Percentiles rank a stretch among this genome's conserved stretches.
phyloP scores from a whole-genome alignment of 2,888 invertebrate species.

The Mycalesis mineus region DNA sequence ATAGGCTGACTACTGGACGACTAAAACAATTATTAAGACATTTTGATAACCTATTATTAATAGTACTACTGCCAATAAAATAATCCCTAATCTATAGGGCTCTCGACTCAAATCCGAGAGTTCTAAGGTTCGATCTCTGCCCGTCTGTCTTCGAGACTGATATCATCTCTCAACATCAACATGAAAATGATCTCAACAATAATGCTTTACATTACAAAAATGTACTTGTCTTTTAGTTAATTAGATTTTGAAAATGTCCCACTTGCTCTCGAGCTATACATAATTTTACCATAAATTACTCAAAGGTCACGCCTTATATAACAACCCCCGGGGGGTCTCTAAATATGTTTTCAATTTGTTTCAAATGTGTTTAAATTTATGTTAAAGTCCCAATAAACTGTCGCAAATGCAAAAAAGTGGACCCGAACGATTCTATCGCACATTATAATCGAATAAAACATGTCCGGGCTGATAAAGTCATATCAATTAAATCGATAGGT shows the following conservation, averaged over 20 bases:
- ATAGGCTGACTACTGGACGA: too few species aligned
- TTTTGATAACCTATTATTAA: too few species aligned
- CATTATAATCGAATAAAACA: slow-evolving; percentile 27
- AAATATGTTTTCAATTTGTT: slow-evolving; percentile 23
- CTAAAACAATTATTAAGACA: too few species aligned
- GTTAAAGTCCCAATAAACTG: slow-evolving; percentile 6
- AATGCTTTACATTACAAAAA: too few species aligned
- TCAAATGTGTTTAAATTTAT: slow-evolving; percentile 15
- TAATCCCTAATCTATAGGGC: too few species aligned
- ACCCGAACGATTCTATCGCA: slow-evolving; percentile 15
- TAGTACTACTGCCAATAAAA: too few species aligned
- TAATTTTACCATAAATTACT: slow-evolving; percentile 19
- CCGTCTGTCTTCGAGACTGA: too few species aligned
- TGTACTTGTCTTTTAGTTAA: too few species aligned
- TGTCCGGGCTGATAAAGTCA: slow-evolving; percentile 20
- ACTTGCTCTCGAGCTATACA: slow-evolving; percentile 5
- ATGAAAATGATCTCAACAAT: too few species aligned
- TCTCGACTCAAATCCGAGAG: too few species aligned
- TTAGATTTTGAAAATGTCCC: not conserved
- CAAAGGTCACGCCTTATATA: slow-evolving; percentile 18
- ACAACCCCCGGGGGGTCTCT: slow-evolving; percentile 22
- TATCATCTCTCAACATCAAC: too few species aligned
- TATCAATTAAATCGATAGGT: slow-evolving; percentile 11
- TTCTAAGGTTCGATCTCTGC: too few species aligned
- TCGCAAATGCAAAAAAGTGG: slow-evolving; percentile 15